A percentile compares a stretch with the other conserved stretches of the same genome.
These are phyloP conservation scores for Tachystola acroxantha DNA, from an alignment of 2,888 invertebrate genomes.

Conservation along the genomic window DNA sequence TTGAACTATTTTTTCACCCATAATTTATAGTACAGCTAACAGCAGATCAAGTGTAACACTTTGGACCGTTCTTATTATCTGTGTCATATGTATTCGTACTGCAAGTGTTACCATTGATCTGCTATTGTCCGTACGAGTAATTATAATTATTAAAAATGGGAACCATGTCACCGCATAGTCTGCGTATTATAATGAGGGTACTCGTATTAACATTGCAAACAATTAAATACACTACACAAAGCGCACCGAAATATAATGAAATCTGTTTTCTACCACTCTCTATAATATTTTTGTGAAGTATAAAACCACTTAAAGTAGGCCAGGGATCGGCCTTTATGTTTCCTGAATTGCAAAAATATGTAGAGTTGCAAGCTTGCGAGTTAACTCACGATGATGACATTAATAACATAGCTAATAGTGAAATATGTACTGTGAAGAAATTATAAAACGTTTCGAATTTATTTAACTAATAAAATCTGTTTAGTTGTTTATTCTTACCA, in stretches of 20 bases:
- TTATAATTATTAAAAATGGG: no score
- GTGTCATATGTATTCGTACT: no score
- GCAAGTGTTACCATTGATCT: no score
- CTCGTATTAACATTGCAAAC: slow-evolving; percentile 1
- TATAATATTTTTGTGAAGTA: not conserved
- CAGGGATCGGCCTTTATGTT: slow-evolving; percentile 9
- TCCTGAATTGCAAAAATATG: slow-evolving; percentile 11
- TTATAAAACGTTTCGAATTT: no score
- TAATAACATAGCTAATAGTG: not conserved
- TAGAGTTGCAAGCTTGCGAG: slow-evolving; percentile 3
- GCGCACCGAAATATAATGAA: not conserved
- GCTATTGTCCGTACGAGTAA: no score
- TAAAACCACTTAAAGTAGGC: slow-evolving; percentile 5
- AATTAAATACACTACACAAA: not conserved
- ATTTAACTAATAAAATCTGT: no score
- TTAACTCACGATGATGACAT: slow-evolving; percentile 9
- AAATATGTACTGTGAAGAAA: not conserved
- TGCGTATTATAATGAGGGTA: not conserved
- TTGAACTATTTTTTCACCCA: no score
- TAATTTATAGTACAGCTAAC: no score
- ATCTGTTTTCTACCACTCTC: not conserved
- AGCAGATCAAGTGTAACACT: no score
- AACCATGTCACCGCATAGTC: no score
- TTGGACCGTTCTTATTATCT: no score
- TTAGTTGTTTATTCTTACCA: no score